phyloP scores from a whole-genome alignment of 37 sponge, comb jelly and placozoan genomes.

The Beroe ovata region DNA sequence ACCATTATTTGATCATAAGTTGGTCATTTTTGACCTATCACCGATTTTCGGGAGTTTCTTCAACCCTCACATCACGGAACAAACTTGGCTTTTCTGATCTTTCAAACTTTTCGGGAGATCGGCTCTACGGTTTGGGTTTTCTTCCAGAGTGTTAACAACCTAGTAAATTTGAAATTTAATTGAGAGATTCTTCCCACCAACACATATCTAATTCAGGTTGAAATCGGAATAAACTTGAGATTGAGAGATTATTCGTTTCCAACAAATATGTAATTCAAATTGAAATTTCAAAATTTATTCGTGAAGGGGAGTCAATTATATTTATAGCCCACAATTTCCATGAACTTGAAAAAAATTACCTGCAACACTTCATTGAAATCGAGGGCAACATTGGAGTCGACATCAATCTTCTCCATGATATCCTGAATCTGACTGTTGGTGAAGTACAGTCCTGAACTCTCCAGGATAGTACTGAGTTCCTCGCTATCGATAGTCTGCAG shows the following conservation, averaged over 20 bases:
- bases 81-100: conserved; percentile 30
- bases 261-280: no score
- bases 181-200: not conserved
- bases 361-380: conserved; percentile 40
- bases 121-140: conserved; percentile 54
- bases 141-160: conserved; percentile 57
- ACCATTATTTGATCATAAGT: no score
- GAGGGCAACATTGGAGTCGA: conserved; percentile 16
- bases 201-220: not conserved
- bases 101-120: conserved; percentile 60
- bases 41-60: no score
- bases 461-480: conserved; percentile 21
- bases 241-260: no score
- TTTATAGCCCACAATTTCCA: no score
- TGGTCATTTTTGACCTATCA: no score
- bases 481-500: conserved; percentile 31
- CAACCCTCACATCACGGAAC: conserved; percentile 60
- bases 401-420: conserved; percentile 24
- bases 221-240: not conserved
- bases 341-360: no score
- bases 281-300: no score
- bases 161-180: no score
- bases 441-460: conserved; percentile 43
- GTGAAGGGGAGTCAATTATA: no score
- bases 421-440: conserved; percentile 34